Percentiles rank a stretch among this genome's conserved stretches.
Evolutionary conservation across 2,888 invertebrate genomes (phyloP).

Genomic region (Cerastis leucographa): DNA sequence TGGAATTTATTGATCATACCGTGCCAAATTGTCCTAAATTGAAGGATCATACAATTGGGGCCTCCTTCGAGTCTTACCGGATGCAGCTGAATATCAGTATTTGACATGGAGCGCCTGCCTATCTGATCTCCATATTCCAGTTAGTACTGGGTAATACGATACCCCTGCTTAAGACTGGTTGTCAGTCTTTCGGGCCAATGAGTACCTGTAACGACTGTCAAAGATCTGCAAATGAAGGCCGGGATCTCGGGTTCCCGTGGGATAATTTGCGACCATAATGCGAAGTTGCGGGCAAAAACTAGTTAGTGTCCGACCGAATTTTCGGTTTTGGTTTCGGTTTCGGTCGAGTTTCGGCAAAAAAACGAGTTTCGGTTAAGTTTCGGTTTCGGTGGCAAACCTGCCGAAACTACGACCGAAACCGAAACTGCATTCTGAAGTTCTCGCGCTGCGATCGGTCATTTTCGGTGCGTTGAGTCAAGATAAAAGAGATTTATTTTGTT

Average conservation of each 20-base stretch:
- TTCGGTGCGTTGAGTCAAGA: too few species aligned
- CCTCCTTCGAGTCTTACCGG: background rate
- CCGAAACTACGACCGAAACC: too few species aligned
- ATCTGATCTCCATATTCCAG: background rate
- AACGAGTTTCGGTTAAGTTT: too few species aligned
- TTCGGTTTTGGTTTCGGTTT: too few species aligned
- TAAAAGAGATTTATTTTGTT: too few species aligned
- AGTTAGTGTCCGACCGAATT: too few species aligned
- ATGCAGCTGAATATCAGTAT: background rate
- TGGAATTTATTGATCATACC: background rate
- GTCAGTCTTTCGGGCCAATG: background rate
- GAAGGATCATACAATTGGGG: background rate
- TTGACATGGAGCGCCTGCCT: background rate
- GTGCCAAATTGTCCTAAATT: background rate
- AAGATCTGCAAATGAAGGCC: background rate
- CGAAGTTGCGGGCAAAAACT: background rate
- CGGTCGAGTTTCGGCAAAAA: too few species aligned
- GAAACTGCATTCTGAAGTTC: too few species aligned
- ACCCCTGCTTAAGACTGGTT: background rate
- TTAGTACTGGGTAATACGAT: background rate
- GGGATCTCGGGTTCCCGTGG: background rate
- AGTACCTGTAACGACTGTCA: background rate
- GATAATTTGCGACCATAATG: background rate
- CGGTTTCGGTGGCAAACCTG: too few species aligned
- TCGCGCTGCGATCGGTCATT: too few species aligned